These are phyloP conservation scores for Cremastobaeus sp. DNA, from an alignment of 2,888 invertebrate genomes.

Conservation along the genomic window DNA sequence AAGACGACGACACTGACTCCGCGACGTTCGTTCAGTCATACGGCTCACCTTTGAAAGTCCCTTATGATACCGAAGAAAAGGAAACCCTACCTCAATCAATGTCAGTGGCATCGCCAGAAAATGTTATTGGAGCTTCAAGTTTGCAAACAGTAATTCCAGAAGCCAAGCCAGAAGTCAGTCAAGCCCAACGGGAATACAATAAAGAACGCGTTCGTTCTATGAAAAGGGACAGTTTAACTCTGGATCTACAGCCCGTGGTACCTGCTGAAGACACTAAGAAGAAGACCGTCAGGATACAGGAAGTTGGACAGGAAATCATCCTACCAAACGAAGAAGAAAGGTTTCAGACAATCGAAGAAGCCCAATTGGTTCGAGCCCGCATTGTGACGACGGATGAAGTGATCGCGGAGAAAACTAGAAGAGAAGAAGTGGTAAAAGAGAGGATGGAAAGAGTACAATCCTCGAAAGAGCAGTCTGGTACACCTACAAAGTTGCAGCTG, in stretches of 20 bases:
- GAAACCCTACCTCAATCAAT: slow-evolving; percentile 11
- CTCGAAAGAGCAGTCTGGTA: slow-evolving; percentile 23
- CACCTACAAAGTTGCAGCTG: slow-evolving; percentile 28
- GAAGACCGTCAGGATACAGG: slow-evolving; percentile 62
- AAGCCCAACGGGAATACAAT: neutral
- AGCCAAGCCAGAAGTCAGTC: neutral
- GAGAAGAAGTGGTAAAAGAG: slow-evolving; percentile 41
- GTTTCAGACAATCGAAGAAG: slow-evolving; percentile 61
- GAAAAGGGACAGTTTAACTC: slow-evolving; percentile 10
- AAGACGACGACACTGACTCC: slow-evolving; percentile 55
- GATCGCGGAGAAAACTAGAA: slow-evolving; percentile 69
- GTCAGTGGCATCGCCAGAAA: slow-evolving; percentile 10
- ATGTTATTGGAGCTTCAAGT: slow-evolving; percentile 10
- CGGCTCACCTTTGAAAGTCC: slow-evolving; percentile 52
- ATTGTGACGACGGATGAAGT: slow-evolving; percentile 74
- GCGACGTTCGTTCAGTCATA: slow-evolving; percentile 49
- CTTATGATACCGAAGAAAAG: slow-evolving; percentile 37
- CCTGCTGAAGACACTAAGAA: slow-evolving; percentile 46
- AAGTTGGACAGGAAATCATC: slow-evolving; percentile 61
- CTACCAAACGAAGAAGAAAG: slow-evolving; percentile 9
- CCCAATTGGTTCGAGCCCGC: slow-evolving; percentile 69
- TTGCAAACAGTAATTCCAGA: slow-evolving; percentile 6
- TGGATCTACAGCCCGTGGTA: neutral
- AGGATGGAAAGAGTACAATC: slow-evolving; percentile 13
- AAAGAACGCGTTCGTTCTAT: neutral